Percentiles rank a stretch among this genome's conserved stretches.
Evolutionary conservation across 2,797 vertebrate genomes (phyloP).

Genomic region (Picus viridis): DNA sequence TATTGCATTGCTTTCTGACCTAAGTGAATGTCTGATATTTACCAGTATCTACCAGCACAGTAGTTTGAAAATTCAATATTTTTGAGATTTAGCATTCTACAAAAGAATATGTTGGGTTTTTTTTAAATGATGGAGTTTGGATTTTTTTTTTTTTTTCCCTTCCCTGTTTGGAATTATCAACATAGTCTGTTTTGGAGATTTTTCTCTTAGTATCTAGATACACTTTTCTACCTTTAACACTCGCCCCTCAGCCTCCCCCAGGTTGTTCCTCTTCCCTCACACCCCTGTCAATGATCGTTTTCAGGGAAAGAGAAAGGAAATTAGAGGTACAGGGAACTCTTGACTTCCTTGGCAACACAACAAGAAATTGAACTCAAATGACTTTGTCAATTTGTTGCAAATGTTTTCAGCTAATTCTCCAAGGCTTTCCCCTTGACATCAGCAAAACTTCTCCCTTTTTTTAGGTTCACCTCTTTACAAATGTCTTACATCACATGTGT

Average conservation of each 20-base stretch:
- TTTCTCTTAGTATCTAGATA: neutral
- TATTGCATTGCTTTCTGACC: neutral
- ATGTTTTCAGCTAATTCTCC: slow-evolving; percentile 41
- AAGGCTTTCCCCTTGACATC: slow-evolving; percentile 30
- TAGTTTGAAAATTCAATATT: neutral
- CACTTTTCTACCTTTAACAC: neutral
- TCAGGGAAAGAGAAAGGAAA: slow-evolving; percentile 11
- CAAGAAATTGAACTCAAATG: slow-evolving; percentile 14
- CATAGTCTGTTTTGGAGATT: neutral
- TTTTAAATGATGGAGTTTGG: neutral
- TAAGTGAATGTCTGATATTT: neutral
- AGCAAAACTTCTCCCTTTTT: slow-evolving; percentile 40
- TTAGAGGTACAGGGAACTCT: neutral
- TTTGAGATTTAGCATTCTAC: neutral
- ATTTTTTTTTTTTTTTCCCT: neutral
- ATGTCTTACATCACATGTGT: neutral
- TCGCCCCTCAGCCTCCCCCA: neutral
- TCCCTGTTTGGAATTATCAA: neutral
- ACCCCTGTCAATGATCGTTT: neutral
- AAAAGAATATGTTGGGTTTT: neutral
- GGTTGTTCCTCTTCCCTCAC: neutral
- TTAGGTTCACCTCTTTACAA: neutral
- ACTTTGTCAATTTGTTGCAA: slow-evolving; percentile 27
- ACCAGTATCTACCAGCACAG: neutral
- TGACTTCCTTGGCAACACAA: slow-evolving; percentile 18